Evolutionary conservation across 2,797 vertebrate genomes (phyloP).

Genomic region (Odontamblyopus rebecca): DNA sequence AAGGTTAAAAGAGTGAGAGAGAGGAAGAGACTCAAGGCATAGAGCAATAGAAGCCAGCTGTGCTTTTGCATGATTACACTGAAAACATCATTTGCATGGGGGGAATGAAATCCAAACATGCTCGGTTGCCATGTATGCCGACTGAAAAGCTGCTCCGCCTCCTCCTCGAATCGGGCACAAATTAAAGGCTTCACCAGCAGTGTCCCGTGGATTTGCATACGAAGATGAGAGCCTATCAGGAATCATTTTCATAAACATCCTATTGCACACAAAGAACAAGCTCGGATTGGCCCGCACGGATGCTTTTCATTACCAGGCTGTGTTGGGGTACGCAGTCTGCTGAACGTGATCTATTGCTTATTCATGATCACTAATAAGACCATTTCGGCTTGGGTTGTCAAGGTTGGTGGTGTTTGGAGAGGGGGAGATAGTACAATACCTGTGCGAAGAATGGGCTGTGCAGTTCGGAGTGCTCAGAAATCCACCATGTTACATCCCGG

Average conservation of each 20-base stretch:
- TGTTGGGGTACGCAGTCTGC: conserved; percentile 16
- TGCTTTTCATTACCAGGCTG: conserved; percentile 53
- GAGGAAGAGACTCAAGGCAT: conserved; percentile 28
- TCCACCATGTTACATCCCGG: conserved; percentile 67
- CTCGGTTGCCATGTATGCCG: conserved; percentile 34
- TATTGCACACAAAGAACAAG: conserved; percentile 53
- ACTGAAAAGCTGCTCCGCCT: conserved; percentile 18
- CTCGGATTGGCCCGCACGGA: conserved; percentile 54
- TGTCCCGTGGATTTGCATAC: conserved; percentile 67
- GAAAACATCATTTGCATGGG: conserved; percentile 74
- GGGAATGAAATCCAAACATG: conserved; percentile 68
- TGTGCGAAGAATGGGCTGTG: conserved; percentile 21
- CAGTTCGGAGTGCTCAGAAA: conserved; percentile 43
- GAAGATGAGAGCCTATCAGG: conserved; percentile 60
- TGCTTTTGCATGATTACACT: conserved; percentile 73
- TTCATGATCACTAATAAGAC: conserved; percentile 42
- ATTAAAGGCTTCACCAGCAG: conserved; percentile 49
- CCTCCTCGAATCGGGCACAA: conserved; percentile 30
- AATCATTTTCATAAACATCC: conserved; percentile 63
- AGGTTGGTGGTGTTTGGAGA: neutral
- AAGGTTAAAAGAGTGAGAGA: neutral
- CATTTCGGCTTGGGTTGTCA: conserved; percentile 23
- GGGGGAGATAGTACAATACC: conserved; percentile 45
- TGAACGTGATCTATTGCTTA: conserved; percentile 45
- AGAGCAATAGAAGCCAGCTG: conserved; percentile 68